Conservation (phyloP, 2,113 vertebrate species). For the Tautogolabrus adspersus region DNA sequence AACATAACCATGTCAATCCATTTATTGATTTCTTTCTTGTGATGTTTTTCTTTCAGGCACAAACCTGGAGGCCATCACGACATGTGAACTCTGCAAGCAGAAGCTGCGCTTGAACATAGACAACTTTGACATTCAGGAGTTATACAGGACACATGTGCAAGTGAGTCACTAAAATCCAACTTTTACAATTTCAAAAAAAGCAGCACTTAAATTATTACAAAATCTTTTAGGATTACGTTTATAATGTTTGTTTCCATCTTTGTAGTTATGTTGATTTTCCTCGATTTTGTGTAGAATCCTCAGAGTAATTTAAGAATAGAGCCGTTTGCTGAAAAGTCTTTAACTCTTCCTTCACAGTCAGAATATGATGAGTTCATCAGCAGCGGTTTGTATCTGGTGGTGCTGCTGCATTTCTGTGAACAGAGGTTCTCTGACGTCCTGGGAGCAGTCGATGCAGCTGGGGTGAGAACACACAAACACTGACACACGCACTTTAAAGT, state of each 20-base stretch:
- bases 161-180: conserved; percentile 80
- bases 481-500: not conserved
- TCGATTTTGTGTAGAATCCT: not conserved
- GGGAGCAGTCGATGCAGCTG: conserved; percentile 92
- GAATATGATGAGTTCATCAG: conserved; percentile 98
- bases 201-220: not conserved
- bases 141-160: conserved; percentile 95
- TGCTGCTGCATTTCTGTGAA: conserved; percentile 95
- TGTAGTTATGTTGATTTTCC: not conserved
- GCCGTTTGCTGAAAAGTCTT: not conserved
- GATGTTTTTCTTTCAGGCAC: conserved; percentile 83
- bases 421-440: conserved; percentile 97
- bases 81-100: conserved; percentile 97
- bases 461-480: conserved; percentile 84
- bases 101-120: conserved; percentile 95
- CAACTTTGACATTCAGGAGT: conserved; percentile 96
- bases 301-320: not conserved
- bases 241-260: not conserved
- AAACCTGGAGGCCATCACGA: conserved; percentile 93
- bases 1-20: no score
- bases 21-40: not conserved
- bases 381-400: conserved; percentile 97
- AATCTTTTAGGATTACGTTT: not conserved
- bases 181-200: no score
- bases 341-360: conserved; percentile 81